Percentiles rank a stretch among this genome's conserved stretches.
Conservation (phyloP, 1,140 invertebrate genomes). For the Drosophila sechellia region DNA sequence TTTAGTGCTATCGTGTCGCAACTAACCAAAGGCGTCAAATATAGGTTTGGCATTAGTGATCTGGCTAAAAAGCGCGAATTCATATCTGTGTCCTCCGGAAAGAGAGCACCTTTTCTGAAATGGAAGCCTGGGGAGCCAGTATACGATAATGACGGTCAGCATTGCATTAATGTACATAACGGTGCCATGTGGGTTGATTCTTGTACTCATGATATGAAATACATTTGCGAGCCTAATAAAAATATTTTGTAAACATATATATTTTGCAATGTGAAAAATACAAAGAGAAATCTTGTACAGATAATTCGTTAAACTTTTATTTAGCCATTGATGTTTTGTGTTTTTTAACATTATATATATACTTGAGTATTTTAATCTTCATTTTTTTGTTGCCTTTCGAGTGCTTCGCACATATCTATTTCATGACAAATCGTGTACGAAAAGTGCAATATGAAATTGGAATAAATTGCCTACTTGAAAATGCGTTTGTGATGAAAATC, state of each 20-base stretch:
- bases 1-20: neutral
- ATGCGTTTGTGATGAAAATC: slow-evolving; percentile 55
- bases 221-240: slow-evolving; percentile 3
- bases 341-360: slow-evolving; percentile 41
- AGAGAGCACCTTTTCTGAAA: slow-evolving; percentile 10
- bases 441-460: slow-evolving; percentile 48
- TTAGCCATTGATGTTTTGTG: slow-evolving; percentile 69
- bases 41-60: slow-evolving; percentile 11
- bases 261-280: neutral
- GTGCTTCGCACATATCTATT: slow-evolving; percentile 19
- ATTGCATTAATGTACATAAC: neutral
- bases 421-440: slow-evolving; percentile 24
- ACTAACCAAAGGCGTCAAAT: neutral
- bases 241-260: neutral
- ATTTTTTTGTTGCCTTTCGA: slow-evolving; percentile 24
- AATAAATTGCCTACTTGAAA: slow-evolving; percentile 57
- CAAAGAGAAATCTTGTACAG: slow-evolving; percentile 1
- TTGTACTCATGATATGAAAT: neutral
- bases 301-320: slow-evolving; percentile 69
- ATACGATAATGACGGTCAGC: neutral
- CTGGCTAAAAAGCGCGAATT: neutral
- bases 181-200: slow-evolving; percentile 12
- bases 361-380: slow-evolving; percentile 66
- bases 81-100: slow-evolving; percentile 1
- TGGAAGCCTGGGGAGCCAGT: neutral